Evolutionary conservation across 2,113 vertebrate species (phyloP), one percentile per base, ranked within the genome.

Genomic region (Hiodon alosoides): DNA sequence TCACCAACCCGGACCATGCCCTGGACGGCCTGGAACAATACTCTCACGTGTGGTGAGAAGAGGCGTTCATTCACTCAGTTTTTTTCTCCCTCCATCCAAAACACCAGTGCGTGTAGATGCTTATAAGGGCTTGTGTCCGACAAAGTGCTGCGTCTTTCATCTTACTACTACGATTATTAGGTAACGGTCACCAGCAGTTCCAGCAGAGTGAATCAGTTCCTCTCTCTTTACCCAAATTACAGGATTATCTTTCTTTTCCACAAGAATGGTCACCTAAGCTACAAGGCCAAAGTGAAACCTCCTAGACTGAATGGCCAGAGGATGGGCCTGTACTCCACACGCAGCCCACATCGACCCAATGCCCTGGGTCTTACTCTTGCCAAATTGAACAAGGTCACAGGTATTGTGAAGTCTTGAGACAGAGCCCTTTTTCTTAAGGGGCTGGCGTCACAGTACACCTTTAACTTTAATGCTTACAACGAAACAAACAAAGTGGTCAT

Each of bases 231-330:
- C 2, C 11, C 52, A 60, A 4, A 67, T 10, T 79, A 50, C 82
- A 96, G 94, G 94, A 87, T 96, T 61, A 91, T 96, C 74, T 96
- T 95, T 84, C 83, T 95, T 75, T 96, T 96, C 83, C 94, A 96
- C 78, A 94, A 94, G 87, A 96, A 96, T 4, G 94, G 94, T 1
- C 93, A 90, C 84, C 85, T 93, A 83, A 93, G 83, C 76, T 90
- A 74, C 77, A 96, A 94, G 85, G 93, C 94, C 65, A 96, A 96
- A 86, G 94, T 96, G 71, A 94, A 92, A 71, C 94, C 94, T 47
- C 94, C 94, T 0, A 81, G 94, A 47, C 88, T 96, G 59, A 90
- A 95, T 10, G 94, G 94, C 5, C 81, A 86, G 69, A 93, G 88
- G 80, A 90, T 90, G 3, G 94, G 94, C 0, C 90, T 96, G 47